These are phyloP conservation scores for Zosterops pallidus DNA, from an alignment of 2,113 vertebrate species.

Conservation along the genomic window DNA sequence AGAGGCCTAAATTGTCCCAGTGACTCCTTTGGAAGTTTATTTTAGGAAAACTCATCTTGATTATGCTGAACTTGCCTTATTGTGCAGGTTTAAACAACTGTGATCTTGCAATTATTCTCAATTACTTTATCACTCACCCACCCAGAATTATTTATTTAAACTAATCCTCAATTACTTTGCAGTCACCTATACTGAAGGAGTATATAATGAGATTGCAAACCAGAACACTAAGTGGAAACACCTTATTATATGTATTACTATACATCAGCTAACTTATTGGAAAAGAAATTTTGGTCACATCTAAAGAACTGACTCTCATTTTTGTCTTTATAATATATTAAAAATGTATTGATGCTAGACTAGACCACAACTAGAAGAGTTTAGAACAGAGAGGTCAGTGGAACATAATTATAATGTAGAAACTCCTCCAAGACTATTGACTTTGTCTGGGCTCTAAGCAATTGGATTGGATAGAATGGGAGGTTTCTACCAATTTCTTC, in stretches of 20 bases:
- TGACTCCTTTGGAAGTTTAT: background rate
- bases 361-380: background rate
- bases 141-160: background rate
- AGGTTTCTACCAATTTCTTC: background rate
- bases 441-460: background rate
- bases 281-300: background rate
- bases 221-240: background rate
- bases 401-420: background rate
- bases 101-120: background rate
- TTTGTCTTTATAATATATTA: background rate
- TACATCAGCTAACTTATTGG: background rate
- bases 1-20: background rate
- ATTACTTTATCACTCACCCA: background rate
- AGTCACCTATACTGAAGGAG: background rate
- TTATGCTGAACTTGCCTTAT: background rate
- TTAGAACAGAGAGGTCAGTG: background rate
- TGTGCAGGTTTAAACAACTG: background rate
- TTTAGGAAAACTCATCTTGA: background rate
- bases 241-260: background rate
- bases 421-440: background rate
- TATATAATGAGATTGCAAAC: background rate
- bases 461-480: background rate
- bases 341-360: background rate
- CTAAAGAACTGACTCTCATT: background rate
- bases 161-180: background rate